Conservation (phyloP, 2,113 vertebrate species). For the Psittacula cyanocephala region DNA sequence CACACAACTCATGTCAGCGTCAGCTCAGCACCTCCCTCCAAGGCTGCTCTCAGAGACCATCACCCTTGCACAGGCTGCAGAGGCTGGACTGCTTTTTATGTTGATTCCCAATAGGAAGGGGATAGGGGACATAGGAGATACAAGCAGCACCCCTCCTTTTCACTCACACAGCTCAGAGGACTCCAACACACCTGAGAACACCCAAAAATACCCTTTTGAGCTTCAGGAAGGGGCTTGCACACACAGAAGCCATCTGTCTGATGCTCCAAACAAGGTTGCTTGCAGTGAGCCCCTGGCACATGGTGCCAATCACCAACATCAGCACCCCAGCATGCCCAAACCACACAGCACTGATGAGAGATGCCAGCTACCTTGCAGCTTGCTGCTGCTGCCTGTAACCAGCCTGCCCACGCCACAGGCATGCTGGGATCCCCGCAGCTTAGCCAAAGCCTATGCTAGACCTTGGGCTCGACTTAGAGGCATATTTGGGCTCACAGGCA, state of each 20-base stretch:
- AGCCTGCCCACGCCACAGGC: neutral
- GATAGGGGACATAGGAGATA: neutral
- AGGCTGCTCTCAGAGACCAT: neutral
- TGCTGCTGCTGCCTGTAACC: neutral
- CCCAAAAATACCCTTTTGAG: neutral
- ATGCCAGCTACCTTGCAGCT: neutral
- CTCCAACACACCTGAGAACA: neutral
- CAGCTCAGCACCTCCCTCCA: neutral
- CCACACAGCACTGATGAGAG: rapidly evolving
- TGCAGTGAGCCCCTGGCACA: neutral
- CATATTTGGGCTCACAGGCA: neutral
- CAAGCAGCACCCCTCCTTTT: neutral
- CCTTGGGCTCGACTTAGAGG: neutral
- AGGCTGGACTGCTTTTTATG: neutral
- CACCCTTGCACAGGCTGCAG: neutral
- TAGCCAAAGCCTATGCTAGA: neutral
- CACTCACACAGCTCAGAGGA: neutral
- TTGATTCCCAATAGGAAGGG: rapidly evolving
- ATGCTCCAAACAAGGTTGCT: neutral
- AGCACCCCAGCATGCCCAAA: neutral
- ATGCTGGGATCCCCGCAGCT: neutral
- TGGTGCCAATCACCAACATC: neutral
- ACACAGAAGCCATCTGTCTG: rapidly evolving
- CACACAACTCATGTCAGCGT: rapidly evolving
- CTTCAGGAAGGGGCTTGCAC: neutral